These are phyloP conservation scores for Trochalopteron elliotii DNA, from an alignment of 2,113 vertebrate species.

Conservation along the genomic window DNA sequence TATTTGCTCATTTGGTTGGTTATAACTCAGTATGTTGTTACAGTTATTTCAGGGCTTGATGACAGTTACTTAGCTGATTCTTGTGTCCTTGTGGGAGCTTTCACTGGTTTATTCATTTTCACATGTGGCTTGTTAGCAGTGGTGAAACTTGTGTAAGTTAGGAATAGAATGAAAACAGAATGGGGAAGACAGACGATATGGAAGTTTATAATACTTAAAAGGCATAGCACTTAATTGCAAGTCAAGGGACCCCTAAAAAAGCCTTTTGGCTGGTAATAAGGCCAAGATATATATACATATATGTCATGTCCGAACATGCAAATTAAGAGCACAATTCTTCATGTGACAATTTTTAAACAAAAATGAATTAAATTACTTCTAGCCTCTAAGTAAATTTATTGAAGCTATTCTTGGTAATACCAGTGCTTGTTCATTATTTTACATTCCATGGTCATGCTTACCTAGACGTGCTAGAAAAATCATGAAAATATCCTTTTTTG, in stretches of 20 bases:
- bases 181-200: background rate
- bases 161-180: background rate
- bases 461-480: background rate
- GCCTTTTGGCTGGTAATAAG: background rate
- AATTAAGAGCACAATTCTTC: background rate
- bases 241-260: background rate
- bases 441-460: background rate
- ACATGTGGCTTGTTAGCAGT: background rate
- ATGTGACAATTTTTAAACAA: background rate
- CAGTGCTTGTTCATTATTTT: background rate
- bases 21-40: background rate
- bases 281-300: background rate
- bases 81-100: background rate
- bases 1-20: background rate
- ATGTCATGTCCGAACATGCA: background rate
- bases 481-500: background rate
- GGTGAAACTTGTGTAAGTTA: background rate
- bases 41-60: background rate
- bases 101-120: background rate
- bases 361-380: background rate
- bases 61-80: background rate
- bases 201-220: background rate
- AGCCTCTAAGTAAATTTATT: background rate
- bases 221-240: background rate
- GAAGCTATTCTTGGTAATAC: background rate